Evolutionary conservation across 2,888 invertebrate genomes (phyloP), one percentile per base, ranked within the genome.

Genomic region (Conchocele bisecta): DNA sequence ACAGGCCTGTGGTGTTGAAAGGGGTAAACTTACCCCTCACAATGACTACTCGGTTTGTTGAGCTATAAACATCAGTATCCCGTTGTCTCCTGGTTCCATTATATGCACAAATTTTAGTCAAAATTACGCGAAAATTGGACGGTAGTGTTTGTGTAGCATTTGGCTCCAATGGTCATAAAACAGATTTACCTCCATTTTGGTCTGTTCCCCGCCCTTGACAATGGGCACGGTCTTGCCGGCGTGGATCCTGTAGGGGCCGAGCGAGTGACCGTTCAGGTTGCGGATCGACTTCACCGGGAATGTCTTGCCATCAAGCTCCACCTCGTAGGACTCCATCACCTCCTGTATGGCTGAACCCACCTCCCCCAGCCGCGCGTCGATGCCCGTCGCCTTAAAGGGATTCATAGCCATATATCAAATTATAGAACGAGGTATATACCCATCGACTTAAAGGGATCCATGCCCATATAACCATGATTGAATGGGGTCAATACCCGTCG

Each of bases 221-320:
- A 99, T 99, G 0, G 99, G 99, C 53, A 99, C 99, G 0, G 99
- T 99, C 92, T 99, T 99, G 1, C 99, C 99, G 57, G 98, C 97
- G 86, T 94, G 93, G 68, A 93, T 93, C 61, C 97, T 95, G 91
- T 99, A 99, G n/a, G 97, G 98, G 74, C 97, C 96, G 87, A 99
- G 98, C n/a, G 98, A 98, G 92, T 99, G 99, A 0, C 99, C 99
- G 92, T 99, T 99, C 78, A 99, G 93, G 93, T 99, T 99, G 75
- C 99, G 94, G 88, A 99, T 99, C 6, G 98, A 96, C 92, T 98
- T 99, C 33, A 99, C 93, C 92, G 95, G 97, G 92, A 97, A 98
- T 13, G 95, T 95, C 92, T 97, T 97, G 35, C 99, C 99, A 91
- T 99, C 97, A 61, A 99, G 91, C 91, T 99, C 99, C 6, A 99